phyloP scores from a whole-genome alignment of 2,113 vertebrate species.

The Datnioides undecimradiatus region DNA sequence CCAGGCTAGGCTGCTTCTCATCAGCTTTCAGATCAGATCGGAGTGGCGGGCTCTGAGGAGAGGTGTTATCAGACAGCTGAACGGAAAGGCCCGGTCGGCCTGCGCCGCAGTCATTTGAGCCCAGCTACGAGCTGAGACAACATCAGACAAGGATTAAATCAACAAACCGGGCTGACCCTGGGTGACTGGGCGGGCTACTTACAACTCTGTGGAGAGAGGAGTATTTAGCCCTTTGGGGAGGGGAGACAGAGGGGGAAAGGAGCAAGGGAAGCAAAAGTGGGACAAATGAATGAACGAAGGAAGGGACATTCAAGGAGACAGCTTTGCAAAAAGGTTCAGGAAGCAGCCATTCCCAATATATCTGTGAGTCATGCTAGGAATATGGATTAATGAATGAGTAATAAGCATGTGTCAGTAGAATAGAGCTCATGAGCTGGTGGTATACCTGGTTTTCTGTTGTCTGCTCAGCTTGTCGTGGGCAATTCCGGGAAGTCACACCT shows the following conservation, averaged over 20 bases:
- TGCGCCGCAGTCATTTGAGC: conserved; percentile 63
- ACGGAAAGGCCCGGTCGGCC: conserved; percentile 31
- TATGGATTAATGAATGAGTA: conserved; percentile 26
- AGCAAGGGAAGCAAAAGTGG: not conserved
- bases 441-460: not conserved
- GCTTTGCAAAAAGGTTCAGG: conserved; percentile 5
- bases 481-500: conserved; percentile 20
- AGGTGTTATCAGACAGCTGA: conserved; percentile 70
- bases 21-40: conserved; percentile 73
- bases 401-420: conserved; percentile 5
- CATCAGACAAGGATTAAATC: conserved; percentile 82
- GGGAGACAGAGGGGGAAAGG: not conserved
- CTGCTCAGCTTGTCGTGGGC: conserved; percentile 4
- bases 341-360: conserved; percentile 16
- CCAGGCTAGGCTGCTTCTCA: conserved; percentile 54
- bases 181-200: conserved; percentile 63
- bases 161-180: conserved; percentile 72
- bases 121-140: conserved; percentile 69
- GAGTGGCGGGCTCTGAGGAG: conserved; percentile 49
- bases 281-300: conserved; percentile 30
- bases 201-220: conserved; percentile 55
- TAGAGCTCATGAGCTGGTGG: not conserved
- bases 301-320: not conserved
- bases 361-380: conserved; percentile 15
- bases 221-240: conserved; percentile 42